Conservation (phyloP, 2,888 invertebrate species). For the Proisotoma minuta region DNA sequence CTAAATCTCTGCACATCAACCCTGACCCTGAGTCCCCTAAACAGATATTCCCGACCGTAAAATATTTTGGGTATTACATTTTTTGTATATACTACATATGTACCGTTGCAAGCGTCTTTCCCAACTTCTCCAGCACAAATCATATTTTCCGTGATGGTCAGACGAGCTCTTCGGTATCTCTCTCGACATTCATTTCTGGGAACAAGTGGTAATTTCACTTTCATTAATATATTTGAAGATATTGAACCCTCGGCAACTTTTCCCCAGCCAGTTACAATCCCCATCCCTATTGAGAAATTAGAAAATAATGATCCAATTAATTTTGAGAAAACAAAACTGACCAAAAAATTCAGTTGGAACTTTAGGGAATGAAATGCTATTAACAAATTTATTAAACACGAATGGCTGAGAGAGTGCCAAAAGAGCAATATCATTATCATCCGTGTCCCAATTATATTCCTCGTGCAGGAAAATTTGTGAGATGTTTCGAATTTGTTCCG, state of each 20-base stretch:
- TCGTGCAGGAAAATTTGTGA: slow-evolving; percentile 11
- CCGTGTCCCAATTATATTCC: slow-evolving; percentile 5
- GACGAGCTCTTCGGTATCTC: slow-evolving; percentile 8
- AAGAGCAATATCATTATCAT: slow-evolving; percentile 17
- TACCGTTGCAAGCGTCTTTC: slow-evolving; percentile 24
- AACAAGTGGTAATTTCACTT: slow-evolving; percentile 21
- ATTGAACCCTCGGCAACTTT: neutral
- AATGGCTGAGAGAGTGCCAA: slow-evolving; percentile 8
- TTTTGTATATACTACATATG: too few species aligned
- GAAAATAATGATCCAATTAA: neutral
- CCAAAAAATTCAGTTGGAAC: neutral
- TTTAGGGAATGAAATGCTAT: neutral
- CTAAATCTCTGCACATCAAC: too few species aligned
- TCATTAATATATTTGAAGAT: slow-evolving; percentile 11
- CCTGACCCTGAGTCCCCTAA: slow-evolving; percentile 3
- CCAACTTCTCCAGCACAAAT: slow-evolving; percentile 26
- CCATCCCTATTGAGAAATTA: slow-evolving; percentile 7
- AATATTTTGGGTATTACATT: too few species aligned
- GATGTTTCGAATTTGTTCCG: slow-evolving; percentile 15
- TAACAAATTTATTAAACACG: slow-evolving; percentile 4
- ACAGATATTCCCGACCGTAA: too few species aligned
- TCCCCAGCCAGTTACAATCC: slow-evolving; percentile 16
- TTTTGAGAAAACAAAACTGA: neutral
- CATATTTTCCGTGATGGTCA: slow-evolving; percentile 21
- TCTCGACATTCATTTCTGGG: slow-evolving; percentile 5